These are phyloP conservation scores for Mamestra brassicae DNA, from an alignment of 2,888 invertebrate genomes.

Conservation along the genomic window DNA sequence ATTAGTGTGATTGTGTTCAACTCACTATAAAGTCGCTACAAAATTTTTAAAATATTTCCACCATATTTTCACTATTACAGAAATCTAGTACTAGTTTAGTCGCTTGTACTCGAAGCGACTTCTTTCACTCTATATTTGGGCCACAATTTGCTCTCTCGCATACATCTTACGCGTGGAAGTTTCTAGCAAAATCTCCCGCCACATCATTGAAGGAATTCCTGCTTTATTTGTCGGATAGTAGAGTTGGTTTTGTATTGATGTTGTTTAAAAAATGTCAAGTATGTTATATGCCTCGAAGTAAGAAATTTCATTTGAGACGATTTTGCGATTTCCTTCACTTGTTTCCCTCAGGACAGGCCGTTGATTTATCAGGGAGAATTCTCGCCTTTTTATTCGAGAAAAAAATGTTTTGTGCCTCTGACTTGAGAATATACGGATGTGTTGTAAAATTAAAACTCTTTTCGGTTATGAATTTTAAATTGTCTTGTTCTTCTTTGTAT, in stretches of 20 bases:
- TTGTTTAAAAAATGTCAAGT: slow-evolving; percentile 71
- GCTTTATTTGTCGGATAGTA: slow-evolving; percentile 44
- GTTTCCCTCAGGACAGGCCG: slow-evolving; percentile 79
- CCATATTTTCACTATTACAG: slow-evolving; percentile 12
- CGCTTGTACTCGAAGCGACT: slow-evolving; percentile 57
- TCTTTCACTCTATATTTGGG: slow-evolving; percentile 80
- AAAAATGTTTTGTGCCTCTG: slow-evolving; percentile 63
- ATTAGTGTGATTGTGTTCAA: neutral
- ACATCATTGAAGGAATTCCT: slow-evolving; percentile 35
- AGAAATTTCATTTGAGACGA: slow-evolving; percentile 90
- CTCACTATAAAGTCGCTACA: neutral
- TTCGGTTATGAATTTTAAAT: slow-evolving; percentile 35
- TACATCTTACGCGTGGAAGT: slow-evolving; percentile 84
- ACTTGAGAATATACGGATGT: slow-evolving; percentile 40
- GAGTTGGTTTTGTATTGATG: slow-evolving; percentile 56
- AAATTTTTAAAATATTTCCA: slow-evolving; percentile 15
- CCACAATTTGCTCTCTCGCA: slow-evolving; percentile 84
- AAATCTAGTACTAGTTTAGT: slow-evolving; percentile 43
- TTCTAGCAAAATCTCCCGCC: slow-evolving; percentile 68
- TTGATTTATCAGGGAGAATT: slow-evolving; percentile 85
- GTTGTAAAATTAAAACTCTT: slow-evolving; percentile 53
- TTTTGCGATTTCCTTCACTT: slow-evolving; percentile 84
- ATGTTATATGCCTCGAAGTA: slow-evolving; percentile 82
- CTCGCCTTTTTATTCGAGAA: slow-evolving; percentile 70
- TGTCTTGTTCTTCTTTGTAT: neutral